These are phyloP conservation scores for Anguilla pacifica DNA, from an alignment of 2,797 vertebrate genomes.

Conservation along the genomic window DNA sequence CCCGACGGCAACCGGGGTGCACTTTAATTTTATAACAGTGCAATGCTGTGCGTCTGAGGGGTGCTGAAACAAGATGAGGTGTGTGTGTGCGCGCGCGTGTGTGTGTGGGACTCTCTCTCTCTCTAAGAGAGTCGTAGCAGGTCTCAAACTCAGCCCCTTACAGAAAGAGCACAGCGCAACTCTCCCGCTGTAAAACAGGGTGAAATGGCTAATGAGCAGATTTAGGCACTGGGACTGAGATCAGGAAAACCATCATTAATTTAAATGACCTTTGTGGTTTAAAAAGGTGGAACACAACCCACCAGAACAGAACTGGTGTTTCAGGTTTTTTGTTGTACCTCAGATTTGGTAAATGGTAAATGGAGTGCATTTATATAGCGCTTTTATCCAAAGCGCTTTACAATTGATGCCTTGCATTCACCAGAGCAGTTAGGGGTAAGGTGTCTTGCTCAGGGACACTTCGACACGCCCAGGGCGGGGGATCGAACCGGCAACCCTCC, in stretches of 20 bases:
- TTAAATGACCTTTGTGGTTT: not conserved
- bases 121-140: conserved; percentile 42
- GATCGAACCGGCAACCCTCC: too few species aligned
- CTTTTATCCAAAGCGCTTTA: too few species aligned
- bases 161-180: conserved; percentile 1
- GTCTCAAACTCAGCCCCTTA: not conserved
- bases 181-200: not conserved
- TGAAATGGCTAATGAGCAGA: not conserved
- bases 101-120: not conserved
- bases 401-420: too few species aligned
- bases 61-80: not conserved
- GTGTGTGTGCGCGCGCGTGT: too few species aligned
- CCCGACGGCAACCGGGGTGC: not conserved
- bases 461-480: too few species aligned
- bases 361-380: too few species aligned
- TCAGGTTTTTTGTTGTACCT: not conserved
- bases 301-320: too few species aligned
- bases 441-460: too few species aligned
- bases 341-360: not conserved
- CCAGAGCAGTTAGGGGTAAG: too few species aligned
- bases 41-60: not conserved
- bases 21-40: not conserved
- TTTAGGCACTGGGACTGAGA: not conserved
- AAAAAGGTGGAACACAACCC: not conserved
- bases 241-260: not conserved